Conservation (phyloP, 2,888 invertebrate genomes). For the Empis livida region DNA sequence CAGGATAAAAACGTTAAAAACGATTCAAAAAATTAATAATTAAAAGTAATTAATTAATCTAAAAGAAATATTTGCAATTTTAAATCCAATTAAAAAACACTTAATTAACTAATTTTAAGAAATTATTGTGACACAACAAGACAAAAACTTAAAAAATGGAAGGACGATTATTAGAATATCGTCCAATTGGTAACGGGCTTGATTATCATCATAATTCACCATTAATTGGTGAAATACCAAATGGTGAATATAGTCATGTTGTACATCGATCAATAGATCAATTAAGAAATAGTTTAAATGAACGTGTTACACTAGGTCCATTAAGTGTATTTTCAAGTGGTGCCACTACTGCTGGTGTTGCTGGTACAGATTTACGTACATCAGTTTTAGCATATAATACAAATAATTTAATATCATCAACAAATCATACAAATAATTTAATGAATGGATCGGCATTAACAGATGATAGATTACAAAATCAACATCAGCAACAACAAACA, state of each 20-base stretch:
- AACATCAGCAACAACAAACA: neutral
- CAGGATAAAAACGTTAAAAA: too few species aligned
- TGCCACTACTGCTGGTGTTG: conserved; percentile 56
- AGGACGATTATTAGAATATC: conserved; percentile 43
- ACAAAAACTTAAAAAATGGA: conserved; percentile 33
- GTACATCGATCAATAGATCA: conserved; percentile 54
- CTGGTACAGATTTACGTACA: conserved; percentile 22
- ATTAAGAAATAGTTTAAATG: conserved; percentile 45
- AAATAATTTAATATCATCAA: neutral
- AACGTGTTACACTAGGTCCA: conserved; percentile 43
- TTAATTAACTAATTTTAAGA: too few species aligned
- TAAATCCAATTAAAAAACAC: too few species aligned
- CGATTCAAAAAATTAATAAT: too few species aligned
- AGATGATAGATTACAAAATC: conserved; percentile 5
- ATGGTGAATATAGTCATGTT: conserved; percentile 48
- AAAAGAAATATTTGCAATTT: too few species aligned
- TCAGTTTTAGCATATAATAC: conserved; percentile 28
- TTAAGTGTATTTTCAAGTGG: conserved; percentile 33
- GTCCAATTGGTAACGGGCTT: conserved; percentile 45
- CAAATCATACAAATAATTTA: neutral
- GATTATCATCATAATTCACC: conserved; percentile 53
- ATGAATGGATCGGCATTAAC: neutral
- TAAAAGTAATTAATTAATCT: too few species aligned
- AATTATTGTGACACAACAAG: too few species aligned
- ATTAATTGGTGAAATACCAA: conserved; percentile 52